Conservation (phyloP, 2,113 vertebrate genomes). For the Benitochromis conjunctus region DNA sequence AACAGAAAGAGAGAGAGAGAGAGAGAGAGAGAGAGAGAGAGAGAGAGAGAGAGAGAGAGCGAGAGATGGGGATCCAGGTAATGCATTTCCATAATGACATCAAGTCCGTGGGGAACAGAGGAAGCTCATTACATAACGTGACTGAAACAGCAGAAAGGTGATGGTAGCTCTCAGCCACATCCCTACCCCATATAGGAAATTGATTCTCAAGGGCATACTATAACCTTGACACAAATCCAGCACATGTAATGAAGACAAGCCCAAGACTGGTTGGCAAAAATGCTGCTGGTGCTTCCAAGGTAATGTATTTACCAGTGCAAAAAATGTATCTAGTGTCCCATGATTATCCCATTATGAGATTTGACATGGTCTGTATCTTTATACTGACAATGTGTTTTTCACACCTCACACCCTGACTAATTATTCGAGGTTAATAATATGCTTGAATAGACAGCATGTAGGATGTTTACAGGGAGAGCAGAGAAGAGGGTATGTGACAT, state of each 20-base stretch:
- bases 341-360: background rate
- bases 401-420: background rate
- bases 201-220: constrained; percentile 39
- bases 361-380: background rate
- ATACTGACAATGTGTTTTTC: background rate
- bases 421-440: background rate
- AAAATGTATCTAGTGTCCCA: background rate
- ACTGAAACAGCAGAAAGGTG: constrained; percentile 30
- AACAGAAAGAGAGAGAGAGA: background rate
- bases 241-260: constrained; percentile 18
- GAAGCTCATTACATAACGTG: constrained; percentile 60
- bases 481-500: background rate
- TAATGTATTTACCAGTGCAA: background rate
- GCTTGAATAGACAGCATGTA: background rate
- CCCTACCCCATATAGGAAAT: constrained; percentile 41
- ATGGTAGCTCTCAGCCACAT: constrained; percentile 22
- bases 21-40: constrained; percentile 6
- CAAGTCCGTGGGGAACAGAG: constrained; percentile 45
- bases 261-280: background rate
- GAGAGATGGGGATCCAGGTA: constrained; percentile 32
- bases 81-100: constrained; percentile 66
- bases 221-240: constrained; percentile 51
- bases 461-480: background rate
- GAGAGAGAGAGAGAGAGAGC: constrained; percentile 6
- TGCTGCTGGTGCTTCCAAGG: background rate